Base-by-base conservation (phyloP, 1,140 invertebrate genomes). In the Cotesia typhae region DNA sequence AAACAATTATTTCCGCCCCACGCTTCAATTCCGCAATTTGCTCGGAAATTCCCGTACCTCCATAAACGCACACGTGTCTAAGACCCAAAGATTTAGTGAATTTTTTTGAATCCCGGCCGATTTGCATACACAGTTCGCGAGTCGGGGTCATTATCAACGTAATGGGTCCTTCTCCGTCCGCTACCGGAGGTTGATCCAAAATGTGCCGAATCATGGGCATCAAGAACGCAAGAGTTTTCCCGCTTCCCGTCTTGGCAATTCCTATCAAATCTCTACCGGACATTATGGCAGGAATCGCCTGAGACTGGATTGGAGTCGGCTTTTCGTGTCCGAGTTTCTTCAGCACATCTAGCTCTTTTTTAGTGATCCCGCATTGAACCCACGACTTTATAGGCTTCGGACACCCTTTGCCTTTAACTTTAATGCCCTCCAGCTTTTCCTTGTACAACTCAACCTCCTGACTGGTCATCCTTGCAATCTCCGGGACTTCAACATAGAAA, bases 181-280 rank as follows among this genome's bases (percentile, higher is more conserved):
- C 95, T 4, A 99, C 82, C 0, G 92, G 90, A 0, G 94, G 92
- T 83, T 99, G 98, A 85, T 99, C 98, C 55, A 98, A 84, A 63
- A 99, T 96, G 77, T 99, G 98, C 61, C 98, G 89, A 84, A 99
- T 98, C 97, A 99, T 98, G 2, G 98, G 98, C 59, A 99, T 85
- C 12, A 99, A 90, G 85, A 99, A 99, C 0, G 98, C 98, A 20
- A 99, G 84, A 1, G 98, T 99, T 88, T 99, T 99, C 10, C 98
- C 98, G 84, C 96, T 98, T 76, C 97, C 98, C 28, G 98, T 99
- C 89, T 99, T 99, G 4, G 98, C 98, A 82, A 99, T 99, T 70
- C 98, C 98, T 82, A 99, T 99, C 47, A 99, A 88, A 89, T 99
- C 98, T 67, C 97, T 89, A 75, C 94, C 94, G 71, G 94, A 97